Percentiles rank a stretch among this genome's conserved stretches.
phyloP scores from a whole-genome alignment of 1,140 invertebrate species.

The Nomia melanderi region DNA sequence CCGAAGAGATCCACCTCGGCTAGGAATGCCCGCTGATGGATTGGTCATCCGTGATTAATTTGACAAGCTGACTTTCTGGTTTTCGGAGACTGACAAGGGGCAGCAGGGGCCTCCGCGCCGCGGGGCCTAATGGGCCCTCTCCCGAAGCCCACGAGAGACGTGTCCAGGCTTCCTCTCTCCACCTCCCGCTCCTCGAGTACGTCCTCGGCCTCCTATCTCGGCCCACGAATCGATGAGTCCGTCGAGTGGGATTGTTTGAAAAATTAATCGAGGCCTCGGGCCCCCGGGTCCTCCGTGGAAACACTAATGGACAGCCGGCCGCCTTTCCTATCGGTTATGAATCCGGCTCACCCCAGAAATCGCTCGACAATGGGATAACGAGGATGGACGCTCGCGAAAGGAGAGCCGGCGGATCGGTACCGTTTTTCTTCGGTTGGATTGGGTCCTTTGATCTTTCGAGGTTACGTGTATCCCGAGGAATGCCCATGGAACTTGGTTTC shows the following conservation, averaged over 20 bases:
- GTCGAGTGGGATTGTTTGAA: conserved; percentile 70
- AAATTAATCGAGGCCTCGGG: conserved; percentile 75
- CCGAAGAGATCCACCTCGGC: conserved; percentile 66
- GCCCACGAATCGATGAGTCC: conserved; percentile 64
- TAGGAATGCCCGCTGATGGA: conserved; percentile 81
- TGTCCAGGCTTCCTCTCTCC: conserved; percentile 1
- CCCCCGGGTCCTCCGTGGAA: conserved; percentile 50
- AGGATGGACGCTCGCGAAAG: neutral
- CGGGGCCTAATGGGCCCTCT: conserved; percentile 69
- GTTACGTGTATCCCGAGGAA: too few species aligned
- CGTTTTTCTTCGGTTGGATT: too few species aligned
- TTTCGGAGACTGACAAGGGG: conserved; percentile 79
- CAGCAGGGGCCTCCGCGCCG: conserved; percentile 67
- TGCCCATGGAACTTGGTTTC: too few species aligned
- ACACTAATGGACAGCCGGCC: conserved; percentile 55
- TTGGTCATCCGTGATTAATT: conserved; percentile 82
- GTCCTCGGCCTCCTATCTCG: conserved; percentile 56
- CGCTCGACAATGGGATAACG: conserved; percentile 19
- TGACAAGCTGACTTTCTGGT: conserved; percentile 82
- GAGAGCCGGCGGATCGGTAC: too few species aligned
- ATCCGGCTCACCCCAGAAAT: conserved; percentile 30
- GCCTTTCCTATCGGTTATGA: conserved; percentile 58
- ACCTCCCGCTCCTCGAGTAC: neutral
- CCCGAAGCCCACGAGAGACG: conserved; percentile 17
- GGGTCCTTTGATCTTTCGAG: too few species aligned